Evolutionary conservation across 2,797 vertebrate species (phyloP), one percentile per base, ranked within the genome.

Genomic region (Erpetoichthys calabaricus): DNA sequence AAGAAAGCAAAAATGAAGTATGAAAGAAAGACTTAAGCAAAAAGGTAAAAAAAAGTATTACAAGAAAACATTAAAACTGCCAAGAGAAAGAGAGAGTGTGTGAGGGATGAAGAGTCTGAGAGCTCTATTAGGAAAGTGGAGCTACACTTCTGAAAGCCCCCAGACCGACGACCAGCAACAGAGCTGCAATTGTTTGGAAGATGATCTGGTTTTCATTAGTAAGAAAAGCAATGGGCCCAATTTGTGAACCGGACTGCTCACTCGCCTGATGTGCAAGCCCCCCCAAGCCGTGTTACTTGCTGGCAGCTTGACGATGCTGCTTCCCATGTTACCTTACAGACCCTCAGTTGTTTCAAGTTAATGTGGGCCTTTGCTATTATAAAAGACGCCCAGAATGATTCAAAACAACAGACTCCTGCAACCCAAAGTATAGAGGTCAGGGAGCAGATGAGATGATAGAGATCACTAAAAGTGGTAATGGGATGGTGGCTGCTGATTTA

Each of bases 171-270:
- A 76, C 62, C 74, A 58, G 69, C 65, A 81, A 88, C 85, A 83
- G 77, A 78, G 79, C 64, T 51, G 68, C 70, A 70, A 78, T 78
- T 82, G 84, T 83, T 81, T 74, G 57, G 69, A 70, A 68, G 58
- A 63, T 67, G 76, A 76, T 84, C 84, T 87, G 87, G 75, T 83
- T 89, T 84, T 80, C 84, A 83, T 87, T 84, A 86, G 55, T 42
- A 69, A 9, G 57, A 66, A 70, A 73, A 76, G 74, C 56, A 73
- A 81, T 68, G 65, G 79, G 71, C 79, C 72, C 64, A 71, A 71
- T 78, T 83, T 81, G 73, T 75, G 70, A 71, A 65, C 70, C 62
- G 73, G 72, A 72, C 73, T 63, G 62, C 69, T 73, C 68, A 71
- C 72, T 73, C 59, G 49, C 74, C 70, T 70, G 63, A 25, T 25